A percentile compares a stretch with the other conserved stretches of the same genome.
These are phyloP conservation scores for Aphyosemion australe DNA, from an alignment of 2,113 vertebrate genomes.

Conservation along the genomic window DNA sequence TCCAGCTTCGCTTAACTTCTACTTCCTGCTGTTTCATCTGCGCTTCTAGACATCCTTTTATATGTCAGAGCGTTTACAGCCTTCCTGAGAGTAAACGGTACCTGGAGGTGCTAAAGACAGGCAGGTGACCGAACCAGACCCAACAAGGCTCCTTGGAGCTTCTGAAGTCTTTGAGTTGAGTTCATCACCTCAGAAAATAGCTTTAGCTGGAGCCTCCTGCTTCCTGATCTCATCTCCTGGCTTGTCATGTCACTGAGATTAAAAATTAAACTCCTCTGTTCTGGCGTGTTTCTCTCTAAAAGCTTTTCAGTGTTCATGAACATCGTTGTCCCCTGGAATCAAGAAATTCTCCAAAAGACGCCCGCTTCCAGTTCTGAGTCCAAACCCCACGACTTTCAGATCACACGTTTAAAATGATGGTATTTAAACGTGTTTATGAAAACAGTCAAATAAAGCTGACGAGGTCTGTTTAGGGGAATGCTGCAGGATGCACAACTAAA, in stretches of 20 bases:
- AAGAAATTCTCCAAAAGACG: not conserved
- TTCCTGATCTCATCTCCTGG: not conserved
- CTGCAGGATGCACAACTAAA: too few relatives aligned
- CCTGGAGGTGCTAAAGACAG: too few relatives aligned
- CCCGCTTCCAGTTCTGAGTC: not conserved
- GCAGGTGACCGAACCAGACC: too few relatives aligned
- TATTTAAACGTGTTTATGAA: too few relatives aligned
- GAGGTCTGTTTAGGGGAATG: too few relatives aligned
- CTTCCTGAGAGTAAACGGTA: not conserved
- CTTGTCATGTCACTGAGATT: not conserved
- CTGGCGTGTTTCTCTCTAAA: constrained; percentile 5
- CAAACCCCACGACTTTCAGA: too few relatives aligned
- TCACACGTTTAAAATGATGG: too few relatives aligned
- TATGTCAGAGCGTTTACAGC: constrained; percentile 3
- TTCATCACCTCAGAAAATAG: constrained; percentile 3
- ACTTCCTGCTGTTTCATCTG: constrained; percentile 22
- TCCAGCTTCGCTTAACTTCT: not conserved
- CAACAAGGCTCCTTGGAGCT: not conserved
- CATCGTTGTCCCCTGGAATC: not conserved
- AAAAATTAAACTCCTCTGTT: not conserved
- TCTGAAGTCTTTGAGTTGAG: not conserved
- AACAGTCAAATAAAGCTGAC: too few relatives aligned
- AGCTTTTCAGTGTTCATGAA: constrained; percentile 7
- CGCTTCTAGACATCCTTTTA: not conserved
- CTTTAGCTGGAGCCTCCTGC: not conserved